Evolutionary conservation across 2,113 vertebrate genomes (phyloP).

Genomic region (Neofelis nebulosa): DNA sequence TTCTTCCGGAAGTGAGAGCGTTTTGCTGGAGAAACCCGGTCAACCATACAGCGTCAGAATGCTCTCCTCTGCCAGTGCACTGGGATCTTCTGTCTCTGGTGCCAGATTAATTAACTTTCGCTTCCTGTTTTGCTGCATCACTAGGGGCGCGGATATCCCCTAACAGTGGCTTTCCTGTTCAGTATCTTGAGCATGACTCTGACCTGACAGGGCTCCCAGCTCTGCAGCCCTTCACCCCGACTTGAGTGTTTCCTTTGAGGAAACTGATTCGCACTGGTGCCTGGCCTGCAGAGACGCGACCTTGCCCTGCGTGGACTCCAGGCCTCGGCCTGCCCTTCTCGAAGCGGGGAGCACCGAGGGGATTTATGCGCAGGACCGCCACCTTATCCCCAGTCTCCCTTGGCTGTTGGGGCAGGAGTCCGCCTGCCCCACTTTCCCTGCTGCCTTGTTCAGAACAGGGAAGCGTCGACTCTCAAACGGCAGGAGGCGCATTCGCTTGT

Average conservation of each 20-base stretch:
- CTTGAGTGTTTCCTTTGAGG: background rate
- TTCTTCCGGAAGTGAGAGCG: background rate
- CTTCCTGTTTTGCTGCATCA: background rate
- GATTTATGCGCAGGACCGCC: accelerated
- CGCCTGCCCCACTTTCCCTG: background rate
- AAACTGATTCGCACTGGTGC: background rate
- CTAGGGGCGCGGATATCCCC: background rate
- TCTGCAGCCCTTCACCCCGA: background rate
- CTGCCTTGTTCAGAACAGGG: background rate
- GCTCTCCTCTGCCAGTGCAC: accelerated
- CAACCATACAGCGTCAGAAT: accelerated
- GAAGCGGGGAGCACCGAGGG: accelerated
- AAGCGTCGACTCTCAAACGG: background rate
- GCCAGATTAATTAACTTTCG: background rate
- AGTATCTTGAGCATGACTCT: too few relatives aligned
- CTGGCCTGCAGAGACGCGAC: background rate
- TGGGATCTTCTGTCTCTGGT: background rate
- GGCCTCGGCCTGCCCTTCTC: too few relatives aligned
- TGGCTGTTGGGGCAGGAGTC: too few relatives aligned
- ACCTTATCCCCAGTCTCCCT: too few relatives aligned
- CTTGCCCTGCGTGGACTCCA: background rate
- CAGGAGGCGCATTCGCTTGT: too few relatives aligned
- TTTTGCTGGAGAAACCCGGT: background rate
- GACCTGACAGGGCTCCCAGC: too few relatives aligned
- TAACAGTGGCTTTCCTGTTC: background rate